Evolutionary conservation across 2,888 invertebrate species (phyloP).

Genomic region (Dynastes hyllus): DNA sequence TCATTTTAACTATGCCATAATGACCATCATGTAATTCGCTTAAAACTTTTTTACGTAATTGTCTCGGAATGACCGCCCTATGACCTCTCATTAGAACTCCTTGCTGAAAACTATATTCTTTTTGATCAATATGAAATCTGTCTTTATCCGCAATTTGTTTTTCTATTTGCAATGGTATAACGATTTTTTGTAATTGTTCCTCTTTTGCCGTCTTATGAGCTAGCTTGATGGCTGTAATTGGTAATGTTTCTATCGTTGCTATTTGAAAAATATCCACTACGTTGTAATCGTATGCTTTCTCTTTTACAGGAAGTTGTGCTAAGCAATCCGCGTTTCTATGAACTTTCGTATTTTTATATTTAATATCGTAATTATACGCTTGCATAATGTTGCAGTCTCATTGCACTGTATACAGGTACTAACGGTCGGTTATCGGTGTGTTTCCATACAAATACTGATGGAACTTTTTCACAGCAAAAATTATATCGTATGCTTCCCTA

Average conservation of each 20-base stretch:
- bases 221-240: conserved; percentile 1
- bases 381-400: conserved; percentile 51
- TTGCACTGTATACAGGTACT: conserved; percentile 35
- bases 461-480: conserved; percentile 50
- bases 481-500: conserved; percentile 48
- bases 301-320: conserved; percentile 16
- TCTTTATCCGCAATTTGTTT: background rate
- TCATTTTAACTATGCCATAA: conserved; percentile 33
- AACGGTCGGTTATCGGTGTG: conserved; percentile 50
- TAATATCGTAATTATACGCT: conserved; percentile 43
- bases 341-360: conserved; percentile 46
- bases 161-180: background rate
- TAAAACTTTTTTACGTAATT: conserved; percentile 10
- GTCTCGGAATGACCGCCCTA: conserved; percentile 12
- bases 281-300: conserved; percentile 11
- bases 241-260: conserved; percentile 35
- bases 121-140: background rate
- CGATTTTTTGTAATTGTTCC: conserved; percentile 6
- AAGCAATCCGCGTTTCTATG: conserved; percentile 43
- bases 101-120: background rate
- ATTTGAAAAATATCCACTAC: conserved; percentile 38
- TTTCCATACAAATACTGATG: conserved; percentile 46
- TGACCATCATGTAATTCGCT: conserved; percentile 21
- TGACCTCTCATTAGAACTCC: background rate
- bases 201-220: conserved; percentile 7